Evolutionary conservation across 2,113 vertebrate genomes (phyloP), one percentile per base, ranked within the genome.

Genomic region (Trachemys scripta): DNA sequence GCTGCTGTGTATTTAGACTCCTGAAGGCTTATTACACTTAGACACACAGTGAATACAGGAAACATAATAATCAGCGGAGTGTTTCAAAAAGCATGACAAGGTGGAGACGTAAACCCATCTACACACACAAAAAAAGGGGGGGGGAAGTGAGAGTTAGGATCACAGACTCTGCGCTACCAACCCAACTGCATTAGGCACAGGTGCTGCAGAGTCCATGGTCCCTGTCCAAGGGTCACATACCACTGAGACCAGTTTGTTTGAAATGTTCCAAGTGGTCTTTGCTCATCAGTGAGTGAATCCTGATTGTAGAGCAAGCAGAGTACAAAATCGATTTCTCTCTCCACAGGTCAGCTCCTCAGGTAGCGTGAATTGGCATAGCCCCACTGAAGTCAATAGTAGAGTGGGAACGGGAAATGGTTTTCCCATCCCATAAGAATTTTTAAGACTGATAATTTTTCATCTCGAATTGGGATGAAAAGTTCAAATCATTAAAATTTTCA

Each of bases 81-180:
- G 84, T 9, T n/a, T n/a, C 53, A 45, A 57, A 88, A 20, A 75
- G 59, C 59, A 50, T 14, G 57, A 84, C 49, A 72, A 50, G 42
- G 83, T 35, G 13, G 59, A 81, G 35, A 57, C 22, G 49, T 7
- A 50, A 90, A 59, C 4, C 5, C 50, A 19, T 49, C 38, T 76
- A 65, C 62, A 4, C 2, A 29, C 45, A 82, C 87, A 14, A 9
- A 25, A 62, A 27, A 42, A 42, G 4, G 4, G 42, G 42, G 11
- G 27, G 6, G 3, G 13, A 88, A 85, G n/a, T 1, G 0, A 25
- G 27, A 49, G 10, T n/a, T 51, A 35, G 1, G 42, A 16, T 72
- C 29, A 10, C 10, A 29, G 69, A 47, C 0, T 0, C 11, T 75
- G 29, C 27, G 8, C 38, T 82, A 16, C 54, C 25, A 19, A 29